A percentile compares a stretch with the other conserved stretches of the same genome.
Conservation (phyloP, 1,140 invertebrate genomes). For the Bombus picipes region DNA sequence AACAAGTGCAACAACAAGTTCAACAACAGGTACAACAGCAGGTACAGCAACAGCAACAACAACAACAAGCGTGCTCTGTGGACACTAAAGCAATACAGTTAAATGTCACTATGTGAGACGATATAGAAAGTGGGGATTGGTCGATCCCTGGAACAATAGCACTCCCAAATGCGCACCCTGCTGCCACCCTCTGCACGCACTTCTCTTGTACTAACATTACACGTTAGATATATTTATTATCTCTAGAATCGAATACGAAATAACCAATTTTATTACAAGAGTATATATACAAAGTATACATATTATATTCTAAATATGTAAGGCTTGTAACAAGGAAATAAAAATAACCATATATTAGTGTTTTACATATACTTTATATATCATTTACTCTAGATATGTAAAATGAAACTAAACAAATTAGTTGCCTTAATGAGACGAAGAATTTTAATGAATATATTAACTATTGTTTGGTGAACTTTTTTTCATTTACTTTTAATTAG, state of each 20-base stretch:
- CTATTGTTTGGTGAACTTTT: slow-evolving; percentile 69
- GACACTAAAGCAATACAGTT: slow-evolving; percentile 82
- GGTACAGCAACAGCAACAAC: slow-evolving; percentile 75
- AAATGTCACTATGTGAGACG: slow-evolving; percentile 82
- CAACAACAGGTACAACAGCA: slow-evolving; percentile 74
- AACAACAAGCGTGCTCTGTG: slow-evolving; percentile 79
- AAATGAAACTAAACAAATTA: slow-evolving; percentile 79
- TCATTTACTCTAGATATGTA: slow-evolving; percentile 80
- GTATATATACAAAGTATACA: slow-evolving; percentile 82
- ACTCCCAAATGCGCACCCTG: slow-evolving; percentile 77
- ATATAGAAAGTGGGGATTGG: slow-evolving; percentile 75
- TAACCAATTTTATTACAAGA: slow-evolving; percentile 83
- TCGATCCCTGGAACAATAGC: slow-evolving; percentile 75
- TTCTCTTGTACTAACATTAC: slow-evolving; percentile 82
- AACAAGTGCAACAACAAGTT: slow-evolving; percentile 78
- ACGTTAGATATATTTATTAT: slow-evolving; percentile 82
- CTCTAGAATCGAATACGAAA: slow-evolving; percentile 79
- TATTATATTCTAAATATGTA: slow-evolving; percentile 82
- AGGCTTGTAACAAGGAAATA: slow-evolving; percentile 83
- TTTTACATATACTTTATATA: slow-evolving; percentile 83
- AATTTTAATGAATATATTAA: slow-evolving; percentile 72
- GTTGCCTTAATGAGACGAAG: slow-evolving; percentile 77
- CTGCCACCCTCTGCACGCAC: slow-evolving; percentile 82
- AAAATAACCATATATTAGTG: slow-evolving; percentile 83
- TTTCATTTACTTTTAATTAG: slow-evolving; percentile 73